Evolutionary conservation across 2,113 vertebrate species (phyloP).

Genomic region (Phasianus colchicus): DNA sequence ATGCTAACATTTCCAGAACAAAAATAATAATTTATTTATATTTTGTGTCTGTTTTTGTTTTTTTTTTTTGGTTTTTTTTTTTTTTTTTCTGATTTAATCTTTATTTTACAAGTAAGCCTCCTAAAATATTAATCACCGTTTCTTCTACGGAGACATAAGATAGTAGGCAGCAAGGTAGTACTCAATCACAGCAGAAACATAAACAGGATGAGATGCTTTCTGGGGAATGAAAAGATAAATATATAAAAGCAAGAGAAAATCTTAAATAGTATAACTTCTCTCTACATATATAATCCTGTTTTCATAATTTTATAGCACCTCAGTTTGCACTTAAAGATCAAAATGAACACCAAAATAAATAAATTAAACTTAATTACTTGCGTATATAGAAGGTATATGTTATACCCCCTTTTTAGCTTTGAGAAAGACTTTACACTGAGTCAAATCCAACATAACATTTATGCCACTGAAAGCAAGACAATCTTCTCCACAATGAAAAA

Average conservation of each 20-base stretch:
- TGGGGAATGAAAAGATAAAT: background rate
- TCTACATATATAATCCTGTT: background rate
- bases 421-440: background rate
- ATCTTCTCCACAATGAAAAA: background rate
- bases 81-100: constrained; percentile 44
- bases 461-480: background rate
- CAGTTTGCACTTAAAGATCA: background rate
- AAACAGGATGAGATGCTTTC: background rate
- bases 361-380: background rate
- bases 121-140: constrained; percentile 38
- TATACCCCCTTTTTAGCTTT: background rate
- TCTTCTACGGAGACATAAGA: background rate
- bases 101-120: constrained; percentile 50
- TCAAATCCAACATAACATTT: background rate
- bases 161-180: constrained; percentile 1
- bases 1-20: constrained; percentile 33
- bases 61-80: background rate
- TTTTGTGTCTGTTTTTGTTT: background rate
- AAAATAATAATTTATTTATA: constrained; percentile 61
- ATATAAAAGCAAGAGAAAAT: no score
- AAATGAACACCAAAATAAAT: background rate
- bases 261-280: no score
- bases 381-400: background rate
- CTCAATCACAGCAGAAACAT: background rate
- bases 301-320: background rate